Evolutionary conservation across 1,140 invertebrate species (phyloP).

Genomic region (Antheraea pernyi): DNA sequence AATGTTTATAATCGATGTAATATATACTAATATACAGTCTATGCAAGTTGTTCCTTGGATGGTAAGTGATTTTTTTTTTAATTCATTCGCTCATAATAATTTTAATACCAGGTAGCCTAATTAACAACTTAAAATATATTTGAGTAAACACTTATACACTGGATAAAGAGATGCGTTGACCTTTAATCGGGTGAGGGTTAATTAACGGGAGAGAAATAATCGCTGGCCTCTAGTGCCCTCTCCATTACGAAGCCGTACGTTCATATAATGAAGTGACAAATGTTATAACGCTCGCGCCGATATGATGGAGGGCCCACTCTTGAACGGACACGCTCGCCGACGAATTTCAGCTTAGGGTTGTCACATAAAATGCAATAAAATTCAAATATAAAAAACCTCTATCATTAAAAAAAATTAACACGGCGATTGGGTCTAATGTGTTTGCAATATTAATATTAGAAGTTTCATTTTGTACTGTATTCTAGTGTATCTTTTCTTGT

Average conservation of each 20-base stretch:
- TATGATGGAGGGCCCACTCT: conserved; percentile 43
- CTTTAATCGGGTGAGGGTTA: conserved; percentile 26
- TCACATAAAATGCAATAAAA: not conserved
- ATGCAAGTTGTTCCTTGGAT: too few species aligned
- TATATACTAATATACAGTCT: too few species aligned
- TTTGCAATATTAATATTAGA: too few species aligned
- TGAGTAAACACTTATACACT: conserved; percentile 42
- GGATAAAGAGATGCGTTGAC: conserved; percentile 7
- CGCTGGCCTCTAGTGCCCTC: conserved; percentile 28
- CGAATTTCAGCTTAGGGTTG: not conserved
- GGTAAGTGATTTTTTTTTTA: not conserved
- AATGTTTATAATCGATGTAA: too few species aligned
- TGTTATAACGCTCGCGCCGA: conserved; percentile 31
- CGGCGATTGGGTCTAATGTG: too few species aligned
- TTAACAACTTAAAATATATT: conserved; percentile 7
- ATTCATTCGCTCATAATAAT: not conserved
- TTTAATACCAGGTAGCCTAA: not conserved
- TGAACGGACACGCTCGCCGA: conserved; percentile 23
- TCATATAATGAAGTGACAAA: conserved; percentile 53
- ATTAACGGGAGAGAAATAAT: conserved; percentile 54
- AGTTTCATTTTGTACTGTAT: too few species aligned
- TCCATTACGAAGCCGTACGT: conserved; percentile 24
- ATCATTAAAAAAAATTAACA: too few species aligned
- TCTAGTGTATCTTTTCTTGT: too few species aligned
- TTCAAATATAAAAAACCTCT: not conserved